Percentiles rank a stretch among this genome's conserved stretches.
Evolutionary conservation across 2,888 invertebrate genomes (phyloP).

Genomic region (Drosophila nr. perissopoda): DNA sequence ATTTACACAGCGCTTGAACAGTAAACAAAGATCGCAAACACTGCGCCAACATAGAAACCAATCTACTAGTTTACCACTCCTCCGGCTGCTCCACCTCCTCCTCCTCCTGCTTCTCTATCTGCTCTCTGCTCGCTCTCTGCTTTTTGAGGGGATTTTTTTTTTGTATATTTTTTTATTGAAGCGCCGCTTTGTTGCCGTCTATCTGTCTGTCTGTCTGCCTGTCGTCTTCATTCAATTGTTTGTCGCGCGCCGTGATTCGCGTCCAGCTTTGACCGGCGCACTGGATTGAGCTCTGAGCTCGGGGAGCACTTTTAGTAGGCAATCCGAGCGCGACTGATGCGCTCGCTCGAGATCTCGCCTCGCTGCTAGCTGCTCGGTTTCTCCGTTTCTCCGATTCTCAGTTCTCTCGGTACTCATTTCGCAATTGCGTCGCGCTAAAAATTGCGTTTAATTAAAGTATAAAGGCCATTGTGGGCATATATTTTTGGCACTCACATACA

Average conservation of each 20-base stretch:
- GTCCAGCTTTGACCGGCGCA: slow-evolving; percentile 54
- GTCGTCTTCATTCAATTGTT: slow-evolving; percentile 68
- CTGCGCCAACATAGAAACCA: slow-evolving; percentile 16
- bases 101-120: not conserved
- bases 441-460: slow-evolving; percentile 79
- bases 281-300: slow-evolving; percentile 20
- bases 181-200: slow-evolving; percentile 43
- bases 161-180: slow-evolving; percentile 29
- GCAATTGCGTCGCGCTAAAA: slow-evolving; percentile 73
- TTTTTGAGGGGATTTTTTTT: slow-evolving; percentile 2
- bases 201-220: not conserved
- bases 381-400: slow-evolving; percentile 10
- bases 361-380: slow-evolving; percentile 13
- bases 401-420: slow-evolving; percentile 35
- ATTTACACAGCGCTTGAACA: slow-evolving; percentile 1
- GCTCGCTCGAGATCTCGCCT: slow-evolving; percentile 58
- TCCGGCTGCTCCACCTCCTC: not conserved
- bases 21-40: slow-evolving; percentile 44
- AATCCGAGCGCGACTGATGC: slow-evolving; percentile 79
- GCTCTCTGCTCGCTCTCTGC: not conserved
- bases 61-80: slow-evolving; percentile 5
- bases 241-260: slow-evolving; percentile 77
- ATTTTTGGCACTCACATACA: slow-evolving; percentile 13
- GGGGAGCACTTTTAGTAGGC: slow-evolving; percentile 68
- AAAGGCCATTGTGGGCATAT: slow-evolving; percentile 61